Evolutionary conservation across 2,888 invertebrate genomes (phyloP).

Genomic region (Sesia apiformis): DNA sequence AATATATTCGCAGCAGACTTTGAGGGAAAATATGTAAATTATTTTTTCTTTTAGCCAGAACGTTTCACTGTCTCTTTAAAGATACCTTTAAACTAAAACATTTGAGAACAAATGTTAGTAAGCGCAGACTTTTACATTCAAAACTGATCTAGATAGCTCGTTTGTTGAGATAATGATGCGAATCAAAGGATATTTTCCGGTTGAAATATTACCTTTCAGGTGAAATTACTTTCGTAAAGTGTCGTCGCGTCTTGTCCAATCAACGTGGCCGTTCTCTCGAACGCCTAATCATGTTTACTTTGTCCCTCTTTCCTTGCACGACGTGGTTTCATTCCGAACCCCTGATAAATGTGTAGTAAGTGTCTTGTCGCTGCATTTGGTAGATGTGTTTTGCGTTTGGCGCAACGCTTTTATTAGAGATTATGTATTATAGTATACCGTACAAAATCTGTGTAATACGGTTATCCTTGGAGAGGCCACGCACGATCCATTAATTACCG

Average conservation of each 20-base stretch:
- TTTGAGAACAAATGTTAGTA: too few species aligned
- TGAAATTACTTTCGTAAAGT: slow-evolving; percentile 41
- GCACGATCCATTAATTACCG: slow-evolving; percentile 43
- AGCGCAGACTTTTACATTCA: neutral
- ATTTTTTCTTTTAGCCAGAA: neutral
- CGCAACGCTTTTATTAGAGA: neutral
- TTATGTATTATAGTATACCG: neutral
- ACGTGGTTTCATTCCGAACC: slow-evolving; percentile 20
- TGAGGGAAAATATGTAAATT: slow-evolving; percentile 16
- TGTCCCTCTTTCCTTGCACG: slow-evolving; percentile 31
- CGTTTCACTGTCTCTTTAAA: too few species aligned
- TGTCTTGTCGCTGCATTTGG: too few species aligned
- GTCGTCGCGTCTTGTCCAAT: slow-evolving; percentile 46
- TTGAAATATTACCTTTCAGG: slow-evolving; percentile 48
- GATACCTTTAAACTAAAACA: too few species aligned
- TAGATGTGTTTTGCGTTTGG: too few species aligned
- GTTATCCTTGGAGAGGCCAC: slow-evolving; percentile 32
- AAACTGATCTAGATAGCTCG: slow-evolving; percentile 1
- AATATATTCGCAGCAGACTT: slow-evolving; percentile 28
- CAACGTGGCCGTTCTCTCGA: slow-evolving; percentile 34
- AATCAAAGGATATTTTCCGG: slow-evolving; percentile 33
- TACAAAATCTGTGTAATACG: slow-evolving; percentile 2
- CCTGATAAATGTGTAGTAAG: neutral
- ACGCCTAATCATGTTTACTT: slow-evolving; percentile 56
- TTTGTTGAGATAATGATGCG: slow-evolving; percentile 16